Percentiles rank a stretch among this genome's conserved stretches.
Evolutionary conservation across 1,140 invertebrate genomes (phyloP).

Genomic region (Scylla paramamosain): DNA sequence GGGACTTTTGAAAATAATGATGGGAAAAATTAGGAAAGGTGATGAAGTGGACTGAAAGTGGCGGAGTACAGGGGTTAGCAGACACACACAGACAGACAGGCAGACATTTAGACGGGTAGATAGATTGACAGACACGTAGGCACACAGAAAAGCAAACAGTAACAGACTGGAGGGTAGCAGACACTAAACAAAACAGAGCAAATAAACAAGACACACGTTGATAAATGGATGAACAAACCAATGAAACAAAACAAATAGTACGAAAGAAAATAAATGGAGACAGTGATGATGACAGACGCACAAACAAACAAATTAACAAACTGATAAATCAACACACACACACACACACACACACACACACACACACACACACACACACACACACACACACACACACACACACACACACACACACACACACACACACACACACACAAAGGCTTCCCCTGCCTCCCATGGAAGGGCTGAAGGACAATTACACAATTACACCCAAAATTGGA

Average conservation of each 20-base stretch:
- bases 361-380: too few species aligned
- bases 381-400: too few species aligned
- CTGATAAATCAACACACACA: background rate
- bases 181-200: background rate
- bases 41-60: too few species aligned
- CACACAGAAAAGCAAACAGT: background rate
- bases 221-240: background rate
- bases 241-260: background rate
- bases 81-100: too few species aligned
- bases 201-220: background rate
- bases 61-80: too few species aligned
- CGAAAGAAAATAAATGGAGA: background rate
- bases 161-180: background rate
- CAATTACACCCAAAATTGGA: slow-evolving; percentile 14
- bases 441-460: background rate
- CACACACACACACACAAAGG: background rate
- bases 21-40: too few species aligned
- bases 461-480: background rate
- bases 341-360: too few species aligned
- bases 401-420: too few species aligned
- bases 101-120: too few species aligned
- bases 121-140: background rate
- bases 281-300: background rate
- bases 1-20: too few species aligned
- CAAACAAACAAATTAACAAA: background rate